These are phyloP conservation scores for Hyposoter didymator DNA, from an alignment of 2,888 invertebrate species.

Conservation along the genomic window DNA sequence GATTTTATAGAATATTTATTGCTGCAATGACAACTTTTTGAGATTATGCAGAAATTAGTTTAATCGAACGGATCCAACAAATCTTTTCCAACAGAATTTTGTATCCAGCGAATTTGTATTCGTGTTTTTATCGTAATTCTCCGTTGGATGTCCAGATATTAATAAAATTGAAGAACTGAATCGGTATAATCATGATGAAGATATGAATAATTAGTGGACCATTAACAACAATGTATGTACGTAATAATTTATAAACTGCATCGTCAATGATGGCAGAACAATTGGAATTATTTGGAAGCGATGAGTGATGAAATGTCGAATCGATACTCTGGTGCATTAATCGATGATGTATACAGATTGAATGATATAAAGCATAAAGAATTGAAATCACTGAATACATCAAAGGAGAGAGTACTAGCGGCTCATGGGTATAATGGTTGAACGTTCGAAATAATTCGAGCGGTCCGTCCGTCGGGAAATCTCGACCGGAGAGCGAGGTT, in stretches of 20 bases:
- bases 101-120: not conserved
- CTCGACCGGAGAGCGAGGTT: constrained; percentile 42
- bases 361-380: constrained; percentile 34
- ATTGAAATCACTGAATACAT: constrained; percentile 44
- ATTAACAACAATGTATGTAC: not conserved
- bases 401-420: not conserved
- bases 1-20: too few species aligned
- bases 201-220: not conserved
- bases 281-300: not conserved
- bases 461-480: constrained; percentile 61
- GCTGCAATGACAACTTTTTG: too few species aligned
- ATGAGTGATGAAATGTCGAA: constrained; percentile 6
- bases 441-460: constrained; percentile 57
- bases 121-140: not conserved
- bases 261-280: not conserved
- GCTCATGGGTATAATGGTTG: constrained; percentile 23
- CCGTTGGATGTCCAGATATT: not conserved
- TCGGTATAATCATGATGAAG: not conserved
- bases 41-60: too few species aligned
- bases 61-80: too few species aligned
- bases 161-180: not conserved
- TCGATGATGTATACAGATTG: constrained; percentile 12
- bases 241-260: not conserved
- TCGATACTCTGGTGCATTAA: constrained; percentile 21
- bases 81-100: too few species aligned